phyloP scores from a whole-genome alignment of 2,797 vertebrate genomes.

The Sphaeramia orbicularis region DNA sequence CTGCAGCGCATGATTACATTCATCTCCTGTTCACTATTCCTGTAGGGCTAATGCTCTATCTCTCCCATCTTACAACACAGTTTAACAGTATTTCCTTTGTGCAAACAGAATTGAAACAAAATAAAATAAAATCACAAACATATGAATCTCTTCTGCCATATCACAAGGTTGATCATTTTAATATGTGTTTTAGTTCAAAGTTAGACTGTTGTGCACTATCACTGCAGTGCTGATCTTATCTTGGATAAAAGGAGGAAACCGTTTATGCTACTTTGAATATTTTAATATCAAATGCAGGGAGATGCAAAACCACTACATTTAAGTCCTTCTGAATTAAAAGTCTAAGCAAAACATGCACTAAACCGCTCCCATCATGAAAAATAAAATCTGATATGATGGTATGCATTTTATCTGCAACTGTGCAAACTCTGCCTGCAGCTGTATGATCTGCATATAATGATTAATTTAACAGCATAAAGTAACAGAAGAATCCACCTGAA shows the following conservation, averaged over 20 bases:
- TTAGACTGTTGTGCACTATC: neutral
- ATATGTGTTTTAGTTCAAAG: neutral
- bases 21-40: conserved; percentile 25
- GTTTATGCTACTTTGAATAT: neutral
- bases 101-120: neutral
- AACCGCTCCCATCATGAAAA: neutral
- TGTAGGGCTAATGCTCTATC: conserved; percentile 17
- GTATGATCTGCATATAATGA: neutral
- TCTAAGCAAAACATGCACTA: conserved; percentile 6
- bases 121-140: neutral
- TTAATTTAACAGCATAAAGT: neutral
- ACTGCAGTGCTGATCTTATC: conserved; percentile 22
- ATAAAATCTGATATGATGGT: neutral
- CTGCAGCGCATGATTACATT: conserved; percentile 42
- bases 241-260: neutral
- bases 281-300: conserved; percentile 6
- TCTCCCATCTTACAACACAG: conserved; percentile 7
- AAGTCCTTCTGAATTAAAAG: neutral
- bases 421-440: conserved; percentile 1
- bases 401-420: conserved; percentile 2
- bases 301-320: conserved; percentile 12
- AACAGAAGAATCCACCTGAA: neutral
- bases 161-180: neutral
- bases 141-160: neutral
- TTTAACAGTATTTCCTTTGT: conserved; percentile 14